Conservation (phyloP, 2,113 vertebrate genomes). For the Laticauda laticaudata region DNA sequence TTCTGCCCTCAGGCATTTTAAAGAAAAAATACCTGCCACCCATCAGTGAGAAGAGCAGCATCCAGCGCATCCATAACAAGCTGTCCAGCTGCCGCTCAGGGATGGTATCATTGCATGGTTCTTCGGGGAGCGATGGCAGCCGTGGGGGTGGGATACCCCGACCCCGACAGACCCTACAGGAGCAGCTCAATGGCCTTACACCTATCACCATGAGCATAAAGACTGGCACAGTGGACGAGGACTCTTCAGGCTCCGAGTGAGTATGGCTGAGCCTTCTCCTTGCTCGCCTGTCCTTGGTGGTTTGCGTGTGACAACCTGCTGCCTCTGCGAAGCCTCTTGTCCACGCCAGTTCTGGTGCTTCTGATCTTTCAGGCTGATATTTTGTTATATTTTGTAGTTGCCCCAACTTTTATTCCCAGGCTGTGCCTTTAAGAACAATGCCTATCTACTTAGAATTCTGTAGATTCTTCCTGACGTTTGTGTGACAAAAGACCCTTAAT, state of each 20-base stretch:
- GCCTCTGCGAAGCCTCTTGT: not conserved
- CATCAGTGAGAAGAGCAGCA: conserved; percentile 81
- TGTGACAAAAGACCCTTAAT: not conserved
- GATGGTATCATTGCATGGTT: conserved; percentile 71
- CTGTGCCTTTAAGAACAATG: not conserved
- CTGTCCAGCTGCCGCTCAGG: conserved; percentile 61
- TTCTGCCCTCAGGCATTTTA: conserved; percentile 77
- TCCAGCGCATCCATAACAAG: conserved; percentile 75
- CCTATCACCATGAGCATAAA: conserved; percentile 84
- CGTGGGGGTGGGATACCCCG: conserved; percentile 21
- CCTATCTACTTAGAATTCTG: not conserved
- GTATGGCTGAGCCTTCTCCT: conserved; percentile 54
- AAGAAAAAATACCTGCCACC: conserved; percentile 85
- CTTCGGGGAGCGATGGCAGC: conserved; percentile 75
- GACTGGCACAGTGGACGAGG: conserved; percentile 83
- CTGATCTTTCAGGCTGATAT: not conserved
- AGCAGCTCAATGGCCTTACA: conserved; percentile 79
- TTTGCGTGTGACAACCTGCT: not conserved
- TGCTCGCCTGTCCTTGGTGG: conserved; percentile 3
- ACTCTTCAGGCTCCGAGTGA: conserved; percentile 95
- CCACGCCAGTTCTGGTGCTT: not conserved
- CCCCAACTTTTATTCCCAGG: not conserved
- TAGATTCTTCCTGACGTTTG: not conserved
- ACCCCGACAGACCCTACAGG: conserved; percentile 69
- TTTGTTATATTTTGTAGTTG: not conserved